Evolutionary conservation across 1,140 invertebrate species (phyloP).

Genomic region (Drosophila parabipectinata): DNA sequence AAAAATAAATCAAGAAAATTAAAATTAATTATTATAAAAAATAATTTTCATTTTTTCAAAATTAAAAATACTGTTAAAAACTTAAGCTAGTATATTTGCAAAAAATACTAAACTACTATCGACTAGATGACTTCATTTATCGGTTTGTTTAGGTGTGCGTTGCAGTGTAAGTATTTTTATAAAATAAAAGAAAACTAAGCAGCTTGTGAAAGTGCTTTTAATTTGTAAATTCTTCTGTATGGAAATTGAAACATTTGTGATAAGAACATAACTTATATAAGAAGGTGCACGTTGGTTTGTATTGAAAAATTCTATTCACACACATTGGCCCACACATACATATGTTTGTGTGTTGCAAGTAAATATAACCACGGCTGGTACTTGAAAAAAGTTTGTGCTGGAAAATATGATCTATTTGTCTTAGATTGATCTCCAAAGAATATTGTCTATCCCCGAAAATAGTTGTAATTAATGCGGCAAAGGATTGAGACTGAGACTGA

Average conservation of each 20-base stretch:
- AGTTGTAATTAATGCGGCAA: too few species aligned
- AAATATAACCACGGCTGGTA: constrained; percentile 30
- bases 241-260: neutral
- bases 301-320: constrained; percentile 16
- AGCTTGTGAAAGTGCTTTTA: constrained; percentile 8
- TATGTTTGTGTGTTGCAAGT: constrained; percentile 39
- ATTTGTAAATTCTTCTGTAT: neutral
- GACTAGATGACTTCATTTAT: constrained; percentile 9
- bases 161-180: constrained; percentile 40
- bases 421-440: neutral
- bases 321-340: constrained; percentile 9
- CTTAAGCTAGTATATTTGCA: too few species aligned
- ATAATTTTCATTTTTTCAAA: too few species aligned
- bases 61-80: too few species aligned
- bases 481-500: neutral
- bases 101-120: too few species aligned
- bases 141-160: constrained; percentile 39
- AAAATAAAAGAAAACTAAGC: neutral
- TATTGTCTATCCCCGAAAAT: too few species aligned
- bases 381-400: constrained; percentile 38
- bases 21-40: too few species aligned
- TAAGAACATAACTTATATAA: neutral
- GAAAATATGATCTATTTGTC: constrained; percentile 30
- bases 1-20: too few species aligned
- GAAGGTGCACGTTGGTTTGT: neutral